Evolutionary conservation across 2,888 invertebrate genomes (phyloP).

Genomic region (Drosophila fulvimacula): DNA sequence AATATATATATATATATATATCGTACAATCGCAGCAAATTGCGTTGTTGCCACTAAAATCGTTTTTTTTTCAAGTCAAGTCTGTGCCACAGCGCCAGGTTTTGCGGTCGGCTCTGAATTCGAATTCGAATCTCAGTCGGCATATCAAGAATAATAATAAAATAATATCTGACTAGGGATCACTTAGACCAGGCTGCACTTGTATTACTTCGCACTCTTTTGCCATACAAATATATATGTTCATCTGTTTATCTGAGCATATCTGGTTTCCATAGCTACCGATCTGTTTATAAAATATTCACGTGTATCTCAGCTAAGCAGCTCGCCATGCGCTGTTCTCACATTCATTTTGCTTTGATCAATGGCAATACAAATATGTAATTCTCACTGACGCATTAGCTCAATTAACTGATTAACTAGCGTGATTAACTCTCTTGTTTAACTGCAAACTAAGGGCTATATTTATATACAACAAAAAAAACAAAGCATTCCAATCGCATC

Average conservation of each 20-base stretch:
- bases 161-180: not conserved
- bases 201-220: not conserved
- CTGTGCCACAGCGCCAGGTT: slow-evolving; percentile 27
- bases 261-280: not conserved
- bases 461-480: not conserved
- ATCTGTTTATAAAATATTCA: slow-evolving; percentile 11
- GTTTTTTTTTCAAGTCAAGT: slow-evolving; percentile 20
- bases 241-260: not conserved
- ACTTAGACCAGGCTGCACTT: slow-evolving; percentile 6
- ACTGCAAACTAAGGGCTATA: not conserved
- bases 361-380: slow-evolving; percentile 4
- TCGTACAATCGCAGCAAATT: slow-evolving; percentile 40
- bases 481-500: not conserved
- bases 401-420: slow-evolving; percentile 2
- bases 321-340: not conserved
- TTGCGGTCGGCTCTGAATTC: slow-evolving; percentile 34
- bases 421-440: slow-evolving; percentile 4
- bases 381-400: not conserved
- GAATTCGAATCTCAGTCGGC: slow-evolving; percentile 6
- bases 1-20: slow-evolving; percentile 4
- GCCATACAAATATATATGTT: not conserved
- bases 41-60: slow-evolving; percentile 47
- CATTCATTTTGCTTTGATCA: slow-evolving; percentile 1
- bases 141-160: not conserved
- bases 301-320: not conserved